phyloP scores from a whole-genome alignment of 2,888 invertebrate genomes.

The Alsophila aescularia region DNA sequence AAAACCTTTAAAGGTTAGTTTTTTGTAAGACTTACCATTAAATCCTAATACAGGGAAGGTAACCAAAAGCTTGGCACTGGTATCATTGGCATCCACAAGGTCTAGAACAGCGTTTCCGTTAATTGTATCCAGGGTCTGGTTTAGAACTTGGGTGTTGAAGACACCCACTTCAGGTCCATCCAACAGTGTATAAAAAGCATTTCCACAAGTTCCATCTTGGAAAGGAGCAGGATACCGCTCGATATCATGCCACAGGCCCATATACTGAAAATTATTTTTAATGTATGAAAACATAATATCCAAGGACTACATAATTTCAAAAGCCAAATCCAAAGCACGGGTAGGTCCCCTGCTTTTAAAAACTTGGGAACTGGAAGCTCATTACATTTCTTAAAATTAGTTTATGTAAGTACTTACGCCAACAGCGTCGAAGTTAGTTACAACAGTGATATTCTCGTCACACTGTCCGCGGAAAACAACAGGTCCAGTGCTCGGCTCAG shows the following conservation, averaged over 20 bases:
- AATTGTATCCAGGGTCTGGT: conserved; percentile 53
- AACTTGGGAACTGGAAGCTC: too few relatives aligned
- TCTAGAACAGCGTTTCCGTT: conserved; percentile 51
- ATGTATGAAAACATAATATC: neutral
- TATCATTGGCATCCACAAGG: conserved; percentile 74
- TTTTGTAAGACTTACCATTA: conserved; percentile 33
- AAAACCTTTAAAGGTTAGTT: neutral
- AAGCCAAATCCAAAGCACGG: too few relatives aligned
- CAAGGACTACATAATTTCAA: too few relatives aligned
- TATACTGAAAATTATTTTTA: conserved; percentile 46
- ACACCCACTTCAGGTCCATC: conserved; percentile 43
- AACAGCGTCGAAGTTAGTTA: conserved; percentile 46
- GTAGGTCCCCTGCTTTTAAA: too few relatives aligned
- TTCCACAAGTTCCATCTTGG: conserved; percentile 61
- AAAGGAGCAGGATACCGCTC: conserved; percentile 55
- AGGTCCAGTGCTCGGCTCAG: conserved; percentile 30
- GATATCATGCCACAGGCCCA: conserved; percentile 62
- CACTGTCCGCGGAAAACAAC: conserved; percentile 49
- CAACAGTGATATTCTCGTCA: conserved; percentile 61
- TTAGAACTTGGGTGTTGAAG: conserved; percentile 57
- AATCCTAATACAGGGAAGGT: conserved; percentile 82
- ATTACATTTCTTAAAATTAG: too few relatives aligned
- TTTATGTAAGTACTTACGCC: conserved; percentile 48
- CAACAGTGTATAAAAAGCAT: conserved; percentile 52
- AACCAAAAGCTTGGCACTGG: conserved; percentile 84